A percentile compares a stretch with the other conserved stretches of the same genome.
Conservation (phyloP, 1,140 invertebrate species). For the Latrodectus geometricus region DNA sequence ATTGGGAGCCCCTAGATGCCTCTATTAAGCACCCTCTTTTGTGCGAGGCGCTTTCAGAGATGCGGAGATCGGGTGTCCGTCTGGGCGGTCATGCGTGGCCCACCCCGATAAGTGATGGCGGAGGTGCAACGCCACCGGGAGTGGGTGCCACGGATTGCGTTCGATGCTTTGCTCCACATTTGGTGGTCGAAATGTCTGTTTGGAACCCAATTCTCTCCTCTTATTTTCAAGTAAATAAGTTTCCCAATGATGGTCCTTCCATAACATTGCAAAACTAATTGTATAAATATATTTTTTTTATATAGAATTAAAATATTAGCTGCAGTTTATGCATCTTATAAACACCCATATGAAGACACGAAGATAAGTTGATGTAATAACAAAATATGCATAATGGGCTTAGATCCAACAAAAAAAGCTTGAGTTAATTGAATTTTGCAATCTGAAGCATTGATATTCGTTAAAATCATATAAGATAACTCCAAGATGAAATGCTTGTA, state of each 20-base stretch:
- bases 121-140: neutral
- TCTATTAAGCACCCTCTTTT: conserved; percentile 19
- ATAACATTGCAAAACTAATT: too few species aligned
- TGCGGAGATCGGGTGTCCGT: conserved; percentile 30
- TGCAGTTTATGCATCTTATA: too few species aligned
- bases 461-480: too few species aligned
- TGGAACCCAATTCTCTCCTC: neutral
- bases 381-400: too few species aligned
- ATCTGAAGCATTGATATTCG: too few species aligned
- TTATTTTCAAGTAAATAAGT: neutral
- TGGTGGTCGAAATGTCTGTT: conserved; percentile 3
- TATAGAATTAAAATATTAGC: too few species aligned
- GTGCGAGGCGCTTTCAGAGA: neutral
- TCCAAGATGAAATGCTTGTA: too few species aligned
- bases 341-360: too few species aligned
- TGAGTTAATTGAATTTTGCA: too few species aligned
- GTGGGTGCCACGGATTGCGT: conserved; percentile 12
- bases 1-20: conserved; percentile 5
- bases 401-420: too few species aligned
- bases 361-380: too few species aligned
- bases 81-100: conserved; percentile 46
- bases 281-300: too few species aligned
- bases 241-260: neutral
- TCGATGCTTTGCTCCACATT: conserved; percentile 5
- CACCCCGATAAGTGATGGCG: neutral